Conservation (phyloP, 2,113 vertebrate species). For the Nothocercus julius region DNA sequence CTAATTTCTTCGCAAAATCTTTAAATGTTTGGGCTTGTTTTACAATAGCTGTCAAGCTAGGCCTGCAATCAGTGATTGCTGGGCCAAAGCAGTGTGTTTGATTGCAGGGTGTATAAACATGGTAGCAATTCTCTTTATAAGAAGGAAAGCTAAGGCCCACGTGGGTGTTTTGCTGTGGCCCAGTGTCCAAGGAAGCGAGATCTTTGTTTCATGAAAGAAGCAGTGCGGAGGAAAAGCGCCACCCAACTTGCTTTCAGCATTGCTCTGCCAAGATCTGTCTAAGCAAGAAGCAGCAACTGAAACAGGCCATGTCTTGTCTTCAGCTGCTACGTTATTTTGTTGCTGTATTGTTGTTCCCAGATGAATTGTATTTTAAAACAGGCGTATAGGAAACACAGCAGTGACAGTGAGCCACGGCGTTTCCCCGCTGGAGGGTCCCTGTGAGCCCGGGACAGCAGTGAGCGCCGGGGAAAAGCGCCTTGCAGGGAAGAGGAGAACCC, state of each 20-base stretch:
- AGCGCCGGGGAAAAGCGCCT: too few relatives aligned
- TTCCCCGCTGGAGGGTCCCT: background rate
- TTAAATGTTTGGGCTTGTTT: background rate
- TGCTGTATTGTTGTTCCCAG: background rate
- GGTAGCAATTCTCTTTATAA: background rate
- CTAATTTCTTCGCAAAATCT: background rate
- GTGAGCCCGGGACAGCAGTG: background rate
- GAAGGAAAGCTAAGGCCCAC: background rate
- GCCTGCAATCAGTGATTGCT: background rate
- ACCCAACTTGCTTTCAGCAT: background rate
- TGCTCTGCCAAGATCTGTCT: background rate
- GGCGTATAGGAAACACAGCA: background rate
- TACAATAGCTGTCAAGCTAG: background rate
- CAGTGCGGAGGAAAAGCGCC: too few relatives aligned
- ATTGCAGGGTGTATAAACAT: background rate
- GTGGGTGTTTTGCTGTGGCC: background rate
- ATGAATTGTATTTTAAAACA: background rate
- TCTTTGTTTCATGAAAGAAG: background rate
- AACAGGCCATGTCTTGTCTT: background rate
- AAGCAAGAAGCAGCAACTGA: background rate
- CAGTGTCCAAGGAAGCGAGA: background rate
- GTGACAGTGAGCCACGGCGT: background rate
- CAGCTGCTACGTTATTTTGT: background rate
- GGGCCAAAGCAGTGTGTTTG: background rate
- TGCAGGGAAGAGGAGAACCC: too few relatives aligned